These are phyloP conservation scores for Rhopalosiphum padi DNA, from an alignment of 1,140 invertebrate genomes.

Conservation along the genomic window DNA sequence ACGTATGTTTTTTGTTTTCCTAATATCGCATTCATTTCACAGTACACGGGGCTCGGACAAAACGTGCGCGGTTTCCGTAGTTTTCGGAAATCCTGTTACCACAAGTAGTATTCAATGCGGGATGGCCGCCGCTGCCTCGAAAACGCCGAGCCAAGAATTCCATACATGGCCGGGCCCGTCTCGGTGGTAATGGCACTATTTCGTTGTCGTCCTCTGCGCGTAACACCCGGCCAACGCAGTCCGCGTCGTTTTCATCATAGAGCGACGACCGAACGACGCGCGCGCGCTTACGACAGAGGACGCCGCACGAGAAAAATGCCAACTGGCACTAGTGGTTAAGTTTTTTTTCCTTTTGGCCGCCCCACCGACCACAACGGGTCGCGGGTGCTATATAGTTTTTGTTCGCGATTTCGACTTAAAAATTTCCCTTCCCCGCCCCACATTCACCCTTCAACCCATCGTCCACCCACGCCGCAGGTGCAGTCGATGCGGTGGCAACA, in stretches of 20 bases:
- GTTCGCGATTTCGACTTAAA: neutral
- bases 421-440: neutral
- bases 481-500: neutral
- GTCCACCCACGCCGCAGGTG: neutral
- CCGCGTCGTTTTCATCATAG: neutral
- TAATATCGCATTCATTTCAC: neutral
- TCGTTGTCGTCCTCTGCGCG: neutral
- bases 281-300: neutral
- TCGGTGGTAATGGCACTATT: constrained; percentile 2
- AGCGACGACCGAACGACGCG: neutral
- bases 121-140: neutral
- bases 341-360: constrained; percentile 4
- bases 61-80: neutral
- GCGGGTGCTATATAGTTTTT: neutral
- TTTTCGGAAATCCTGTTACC: neutral
- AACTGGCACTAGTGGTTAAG: constrained; percentile 20
- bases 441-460: neutral
- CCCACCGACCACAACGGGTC: neutral
- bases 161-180: constrained; percentile 20
- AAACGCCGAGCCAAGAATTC: constrained; percentile 24
- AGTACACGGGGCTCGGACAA: neutral
- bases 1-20: no score
- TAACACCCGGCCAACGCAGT: neutral
- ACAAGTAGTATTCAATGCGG: neutral
- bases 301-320: constrained; percentile 30